These are phyloP conservation scores for Siniperca chuatsi DNA, from an alignment of 2,113 vertebrate species.

Conservation along the genomic window DNA sequence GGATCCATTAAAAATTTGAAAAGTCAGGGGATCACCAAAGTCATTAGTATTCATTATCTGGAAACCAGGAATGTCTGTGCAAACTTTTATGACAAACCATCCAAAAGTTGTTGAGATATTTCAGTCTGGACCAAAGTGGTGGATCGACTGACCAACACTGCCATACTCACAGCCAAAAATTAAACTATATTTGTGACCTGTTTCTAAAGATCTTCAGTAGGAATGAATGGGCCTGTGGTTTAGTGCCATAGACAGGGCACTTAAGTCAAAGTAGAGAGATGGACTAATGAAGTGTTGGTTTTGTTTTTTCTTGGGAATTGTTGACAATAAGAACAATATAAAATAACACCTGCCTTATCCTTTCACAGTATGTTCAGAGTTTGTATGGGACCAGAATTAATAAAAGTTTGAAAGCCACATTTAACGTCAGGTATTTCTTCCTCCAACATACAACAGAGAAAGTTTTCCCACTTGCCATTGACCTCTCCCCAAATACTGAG, in stretches of 20 bases:
- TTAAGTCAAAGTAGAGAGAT: neutral
- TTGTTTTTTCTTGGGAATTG: neutral
- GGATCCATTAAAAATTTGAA: neutral
- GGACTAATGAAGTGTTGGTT: neutral
- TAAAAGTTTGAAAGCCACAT: constrained; percentile 3
- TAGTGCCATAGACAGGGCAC: neutral
- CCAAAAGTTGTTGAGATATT: neutral
- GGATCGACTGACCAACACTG: neutral
- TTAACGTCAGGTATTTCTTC: constrained; percentile 7
- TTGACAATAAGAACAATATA: neutral
- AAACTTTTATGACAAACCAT: no score
- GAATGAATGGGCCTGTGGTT: neutral
- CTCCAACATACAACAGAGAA: constrained; percentile 2
- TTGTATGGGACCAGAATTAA: neutral
- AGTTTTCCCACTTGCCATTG: constrained; percentile 20
- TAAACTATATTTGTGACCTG: neutral
- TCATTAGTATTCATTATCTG: neutral
- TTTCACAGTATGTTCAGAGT: neutral
- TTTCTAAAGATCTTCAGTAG: neutral
- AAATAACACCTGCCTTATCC: neutral
- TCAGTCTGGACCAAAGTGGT: neutral
- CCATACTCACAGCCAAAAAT: neutral
- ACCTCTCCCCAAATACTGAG: constrained; percentile 15
- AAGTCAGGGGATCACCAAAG: no score
- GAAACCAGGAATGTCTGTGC: neutral